phyloP scores from a whole-genome alignment of 2,113 vertebrate species.

The Panurus biarmicus region DNA sequence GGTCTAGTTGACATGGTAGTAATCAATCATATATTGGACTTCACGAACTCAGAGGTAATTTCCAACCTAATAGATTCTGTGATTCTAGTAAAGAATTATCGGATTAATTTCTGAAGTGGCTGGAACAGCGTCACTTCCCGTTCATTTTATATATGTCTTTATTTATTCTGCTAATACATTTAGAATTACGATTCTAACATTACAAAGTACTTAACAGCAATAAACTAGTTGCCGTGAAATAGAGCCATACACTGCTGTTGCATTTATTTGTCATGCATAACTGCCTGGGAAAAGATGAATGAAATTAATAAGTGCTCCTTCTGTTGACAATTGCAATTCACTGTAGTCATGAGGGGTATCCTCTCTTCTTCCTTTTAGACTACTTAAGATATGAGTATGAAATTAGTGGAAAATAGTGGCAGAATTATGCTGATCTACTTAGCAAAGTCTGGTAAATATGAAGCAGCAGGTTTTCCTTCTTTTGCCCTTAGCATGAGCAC shows the following conservation, averaged over 20 bases:
- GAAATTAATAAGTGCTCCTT: neutral
- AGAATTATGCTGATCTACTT: neutral
- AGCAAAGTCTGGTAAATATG: neutral
- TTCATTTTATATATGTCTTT: neutral
- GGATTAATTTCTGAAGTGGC: neutral
- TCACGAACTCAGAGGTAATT: neutral
- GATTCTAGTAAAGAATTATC: neutral
- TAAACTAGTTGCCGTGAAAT: neutral
- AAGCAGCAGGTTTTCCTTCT: neutral
- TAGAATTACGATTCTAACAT: neutral
- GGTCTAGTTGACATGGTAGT: neutral
- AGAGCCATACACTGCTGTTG: accelerated
- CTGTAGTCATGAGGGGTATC: neutral
- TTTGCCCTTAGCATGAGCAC: neutral
- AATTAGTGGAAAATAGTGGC: neutral
- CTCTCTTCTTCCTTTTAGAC: neutral
- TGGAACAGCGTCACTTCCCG: neutral
- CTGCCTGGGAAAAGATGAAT: neutral
- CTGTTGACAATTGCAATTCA: neutral
- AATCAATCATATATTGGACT: neutral
- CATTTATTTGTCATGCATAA: neutral
- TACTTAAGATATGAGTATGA: neutral
- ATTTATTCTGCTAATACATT: neutral
- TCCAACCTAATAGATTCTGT: neutral
- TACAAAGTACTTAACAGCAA: neutral